Evolutionary conservation across 2,113 vertebrate genomes (phyloP).

Genomic region (Zingel zingel): DNA sequence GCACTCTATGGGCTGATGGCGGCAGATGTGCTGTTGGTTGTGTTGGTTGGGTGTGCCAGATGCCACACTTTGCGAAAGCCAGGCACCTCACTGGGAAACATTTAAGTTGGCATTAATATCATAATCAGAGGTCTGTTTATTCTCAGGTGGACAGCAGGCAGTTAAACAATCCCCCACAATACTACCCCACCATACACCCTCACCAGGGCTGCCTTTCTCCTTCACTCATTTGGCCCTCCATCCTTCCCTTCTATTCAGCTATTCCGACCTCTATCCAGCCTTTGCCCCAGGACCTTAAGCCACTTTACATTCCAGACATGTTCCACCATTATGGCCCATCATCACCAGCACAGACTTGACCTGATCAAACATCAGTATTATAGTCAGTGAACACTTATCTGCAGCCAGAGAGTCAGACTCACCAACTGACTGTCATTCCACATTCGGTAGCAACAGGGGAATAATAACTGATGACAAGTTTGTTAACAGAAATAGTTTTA

Average conservation of each 20-base stretch:
- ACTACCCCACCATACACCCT: conserved; percentile 14
- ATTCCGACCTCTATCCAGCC: conserved; percentile 20
- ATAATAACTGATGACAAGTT: conserved; percentile 14
- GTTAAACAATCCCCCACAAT: conserved; percentile 26
- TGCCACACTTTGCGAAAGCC: conserved; percentile 38
- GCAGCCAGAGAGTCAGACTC: not conserved
- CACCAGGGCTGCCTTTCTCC: not conserved
- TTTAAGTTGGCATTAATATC: conserved; percentile 62
- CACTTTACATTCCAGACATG: conserved; percentile 76
- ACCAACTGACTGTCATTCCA: not conserved
- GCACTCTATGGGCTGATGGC: not conserved
- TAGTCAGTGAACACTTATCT: conserved; percentile 17
- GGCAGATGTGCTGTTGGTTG: conserved; percentile 1
- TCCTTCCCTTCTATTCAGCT: conserved; percentile 12
- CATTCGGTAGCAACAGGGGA: not conserved
- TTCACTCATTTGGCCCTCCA: conserved; percentile 28
- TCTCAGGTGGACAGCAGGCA: conserved; percentile 47
- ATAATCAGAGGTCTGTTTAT: conserved; percentile 66
- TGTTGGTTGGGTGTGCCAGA: conserved; percentile 24
- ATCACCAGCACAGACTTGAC: conserved; percentile 43
- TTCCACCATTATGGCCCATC: conserved; percentile 40
- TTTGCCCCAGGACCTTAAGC: conserved; percentile 31
- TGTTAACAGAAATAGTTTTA: conserved; percentile 8
- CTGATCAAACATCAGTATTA: conserved; percentile 22
- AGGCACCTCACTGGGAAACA: conserved; percentile 43